Conservation (phyloP, 2,888 invertebrate species). For the Drosophila subquinaria region DNA sequence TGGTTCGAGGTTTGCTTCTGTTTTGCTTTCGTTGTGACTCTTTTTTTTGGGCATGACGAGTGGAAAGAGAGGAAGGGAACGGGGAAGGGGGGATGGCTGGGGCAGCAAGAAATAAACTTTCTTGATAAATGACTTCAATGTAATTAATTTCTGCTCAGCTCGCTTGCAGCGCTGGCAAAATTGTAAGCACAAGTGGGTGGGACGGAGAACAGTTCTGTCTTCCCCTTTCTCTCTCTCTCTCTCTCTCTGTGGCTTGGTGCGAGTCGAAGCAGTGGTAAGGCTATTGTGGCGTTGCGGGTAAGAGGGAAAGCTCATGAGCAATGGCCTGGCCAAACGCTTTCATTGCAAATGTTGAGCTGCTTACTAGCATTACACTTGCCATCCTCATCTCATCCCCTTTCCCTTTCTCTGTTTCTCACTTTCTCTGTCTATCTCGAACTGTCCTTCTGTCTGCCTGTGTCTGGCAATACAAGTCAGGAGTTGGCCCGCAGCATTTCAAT, state of each 20-base stretch:
- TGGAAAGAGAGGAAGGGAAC: background rate
- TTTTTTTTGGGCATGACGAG: background rate
- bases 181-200: constrained; percentile 50
- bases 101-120: constrained; percentile 78
- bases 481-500: constrained; percentile 73
- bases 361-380: constrained; percentile 22
- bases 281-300: constrained; percentile 28
- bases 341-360: constrained; percentile 71
- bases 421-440: too few species aligned
- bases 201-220: constrained; percentile 10
- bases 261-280: constrained; percentile 6
- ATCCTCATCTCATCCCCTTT: background rate
- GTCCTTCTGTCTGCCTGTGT: constrained; percentile 20
- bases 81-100: background rate
- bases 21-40: constrained; percentile 36
- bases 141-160: constrained; percentile 80
- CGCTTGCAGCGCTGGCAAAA: constrained; percentile 70
- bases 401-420: background rate
- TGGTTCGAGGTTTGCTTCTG: constrained; percentile 53
- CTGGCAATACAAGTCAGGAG: constrained; percentile 51
- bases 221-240: background rate
- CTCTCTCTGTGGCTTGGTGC: background rate
- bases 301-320: constrained; percentile 65
- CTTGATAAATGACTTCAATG: constrained; percentile 82
- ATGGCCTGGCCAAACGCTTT: constrained; percentile 68